Percentiles rank a stretch among this genome's conserved stretches.
These are phyloP conservation scores for Leptinotarsa defecta DNA, from an alignment of 1,140 invertebrate species.

Conservation along the genomic window DNA sequence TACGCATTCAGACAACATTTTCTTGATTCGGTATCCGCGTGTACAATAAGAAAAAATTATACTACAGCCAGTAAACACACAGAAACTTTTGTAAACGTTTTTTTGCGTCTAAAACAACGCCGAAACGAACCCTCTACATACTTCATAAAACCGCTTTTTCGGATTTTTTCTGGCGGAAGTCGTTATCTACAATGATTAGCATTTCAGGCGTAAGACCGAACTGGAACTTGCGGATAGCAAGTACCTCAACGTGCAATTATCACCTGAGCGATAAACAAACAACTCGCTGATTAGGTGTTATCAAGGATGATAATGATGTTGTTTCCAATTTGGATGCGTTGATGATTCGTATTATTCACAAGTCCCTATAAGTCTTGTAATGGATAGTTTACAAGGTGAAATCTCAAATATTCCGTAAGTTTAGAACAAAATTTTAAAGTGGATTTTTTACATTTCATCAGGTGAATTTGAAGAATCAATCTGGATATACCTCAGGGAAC, in stretches of 20 bases:
- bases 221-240: background rate
- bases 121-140: background rate
- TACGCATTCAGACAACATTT: constrained; percentile 31
- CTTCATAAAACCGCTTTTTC: background rate
- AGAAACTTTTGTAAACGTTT: background rate
- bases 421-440: too few species aligned
- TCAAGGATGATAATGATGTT: constrained; percentile 12
- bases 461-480: too few species aligned
- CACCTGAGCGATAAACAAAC: constrained; percentile 18
- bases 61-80: background rate
- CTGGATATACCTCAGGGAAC: too few species aligned
- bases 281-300: constrained; percentile 1
- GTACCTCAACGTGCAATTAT: constrained; percentile 10
- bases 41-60: background rate
- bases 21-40: background rate
- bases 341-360: background rate
- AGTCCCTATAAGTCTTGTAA: too few species aligned
- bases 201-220: constrained; percentile 2
- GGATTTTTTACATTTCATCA: too few species aligned
- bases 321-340: background rate
- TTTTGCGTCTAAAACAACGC: background rate
- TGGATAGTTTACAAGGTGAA: too few species aligned
- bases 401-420: too few species aligned
- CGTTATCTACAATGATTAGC: background rate
- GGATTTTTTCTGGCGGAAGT: background rate